A percentile compares a stretch with the other conserved stretches of the same genome.
Evolutionary conservation across 2,113 vertebrate species (phyloP).

Genomic region (Arenaria interpres): DNA sequence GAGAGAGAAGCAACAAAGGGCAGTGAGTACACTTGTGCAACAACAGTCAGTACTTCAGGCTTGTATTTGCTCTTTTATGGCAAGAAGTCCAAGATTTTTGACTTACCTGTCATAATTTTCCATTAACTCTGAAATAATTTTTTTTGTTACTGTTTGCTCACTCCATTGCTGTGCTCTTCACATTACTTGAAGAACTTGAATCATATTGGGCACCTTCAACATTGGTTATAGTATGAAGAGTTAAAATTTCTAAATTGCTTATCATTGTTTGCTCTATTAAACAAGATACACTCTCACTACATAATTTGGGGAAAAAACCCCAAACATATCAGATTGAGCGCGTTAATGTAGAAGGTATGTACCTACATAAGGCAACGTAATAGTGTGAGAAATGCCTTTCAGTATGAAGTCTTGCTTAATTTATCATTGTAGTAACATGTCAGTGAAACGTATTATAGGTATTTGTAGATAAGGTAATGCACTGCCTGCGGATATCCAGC

Average conservation of each 20-base stretch:
- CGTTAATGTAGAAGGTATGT: neutral
- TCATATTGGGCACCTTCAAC: neutral
- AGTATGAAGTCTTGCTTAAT: neutral
- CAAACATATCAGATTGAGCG: neutral
- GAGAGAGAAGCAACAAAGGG: neutral
- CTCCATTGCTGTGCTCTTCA: neutral
- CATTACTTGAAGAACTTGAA: neutral
- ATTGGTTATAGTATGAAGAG: neutral
- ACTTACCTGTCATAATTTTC: neutral
- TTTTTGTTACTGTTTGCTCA: neutral
- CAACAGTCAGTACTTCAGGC: neutral
- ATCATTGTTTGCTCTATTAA: neutral
- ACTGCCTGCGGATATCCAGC: neutral
- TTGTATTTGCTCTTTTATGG: neutral
- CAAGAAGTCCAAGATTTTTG: constrained; percentile 5
- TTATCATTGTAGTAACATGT: neutral
- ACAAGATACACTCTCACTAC: neutral
- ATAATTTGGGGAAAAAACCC: neutral
- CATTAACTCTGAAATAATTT: neutral
- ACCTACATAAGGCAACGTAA: neutral
- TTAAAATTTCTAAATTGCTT: neutral
- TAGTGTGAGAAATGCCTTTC: neutral
- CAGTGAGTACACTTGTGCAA: neutral
- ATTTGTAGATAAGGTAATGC: neutral
- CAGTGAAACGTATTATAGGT: neutral